Percentiles rank a stretch among this genome's conserved stretches.
Evolutionary conservation across 2,888 invertebrate species (phyloP).

Genomic region (Dendrolimus houi): DNA sequence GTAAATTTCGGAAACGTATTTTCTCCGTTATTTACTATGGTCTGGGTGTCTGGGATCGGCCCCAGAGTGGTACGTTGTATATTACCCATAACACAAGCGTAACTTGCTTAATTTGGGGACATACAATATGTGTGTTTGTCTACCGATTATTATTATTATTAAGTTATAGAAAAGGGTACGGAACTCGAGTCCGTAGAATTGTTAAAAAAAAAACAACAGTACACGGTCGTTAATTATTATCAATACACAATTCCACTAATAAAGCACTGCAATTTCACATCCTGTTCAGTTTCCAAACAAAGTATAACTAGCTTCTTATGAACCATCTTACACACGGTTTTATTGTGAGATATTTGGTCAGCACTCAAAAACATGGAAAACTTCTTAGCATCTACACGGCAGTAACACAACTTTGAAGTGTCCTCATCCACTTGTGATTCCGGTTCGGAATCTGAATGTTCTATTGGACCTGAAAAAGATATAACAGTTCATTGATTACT

Average conservation of each 20-base stretch:
- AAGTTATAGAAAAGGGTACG: no score
- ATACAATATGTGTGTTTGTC: no score
- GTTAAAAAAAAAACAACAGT: no score
- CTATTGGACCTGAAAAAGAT: conserved; percentile 51
- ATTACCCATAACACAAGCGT: no score
- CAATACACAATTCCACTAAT: conserved; percentile 81
- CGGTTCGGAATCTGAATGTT: conserved; percentile 63
- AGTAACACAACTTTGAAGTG: conserved; percentile 51
- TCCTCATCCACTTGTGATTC: conserved; percentile 61
- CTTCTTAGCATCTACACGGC: conserved; percentile 86
- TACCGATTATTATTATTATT: no score
- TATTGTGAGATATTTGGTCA: conserved; percentile 84
- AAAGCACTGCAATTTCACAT: conserved; percentile 87
- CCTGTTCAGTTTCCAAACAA: conserved; percentile 82
- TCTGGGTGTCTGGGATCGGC: no score
- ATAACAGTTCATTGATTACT: no score
- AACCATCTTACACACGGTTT: conserved; percentile 86
- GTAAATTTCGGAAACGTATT: no score
- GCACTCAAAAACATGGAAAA: conserved; percentile 87
- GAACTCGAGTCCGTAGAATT: no score
- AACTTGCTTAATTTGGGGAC: no score
- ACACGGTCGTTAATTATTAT: background rate
- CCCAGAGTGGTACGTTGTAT: no score
- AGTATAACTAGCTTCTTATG: conserved; percentile 85
- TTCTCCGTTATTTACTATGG: no score